A percentile compares a stretch with the other conserved stretches of the same genome.
Conservation (phyloP, 2,888 invertebrate species). For the Stomorhina lunata region DNA sequence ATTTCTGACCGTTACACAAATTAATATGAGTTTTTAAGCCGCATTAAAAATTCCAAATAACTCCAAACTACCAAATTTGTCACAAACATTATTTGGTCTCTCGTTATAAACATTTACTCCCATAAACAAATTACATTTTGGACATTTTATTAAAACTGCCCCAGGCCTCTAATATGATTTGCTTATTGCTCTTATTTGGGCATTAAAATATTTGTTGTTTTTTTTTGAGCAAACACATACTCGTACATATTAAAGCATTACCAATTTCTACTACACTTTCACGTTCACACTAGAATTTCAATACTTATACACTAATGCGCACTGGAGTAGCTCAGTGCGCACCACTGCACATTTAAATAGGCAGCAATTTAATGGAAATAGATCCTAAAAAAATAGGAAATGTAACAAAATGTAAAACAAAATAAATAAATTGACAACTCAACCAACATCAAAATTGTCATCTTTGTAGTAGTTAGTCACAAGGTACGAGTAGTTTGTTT, state of each 20-base stretch:
- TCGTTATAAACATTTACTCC: no score
- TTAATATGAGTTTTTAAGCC: no score
- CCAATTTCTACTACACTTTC: not conserved
- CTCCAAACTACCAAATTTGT: no score
- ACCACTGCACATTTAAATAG: constrained; percentile 45
- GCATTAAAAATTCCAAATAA: no score
- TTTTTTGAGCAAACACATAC: not conserved
- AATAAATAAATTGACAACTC: constrained; percentile 15
- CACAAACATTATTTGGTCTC: no score
- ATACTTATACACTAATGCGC: constrained; percentile 26
- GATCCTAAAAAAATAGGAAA: constrained; percentile 13
- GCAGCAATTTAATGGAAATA: constrained; percentile 7
- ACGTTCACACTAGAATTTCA: not conserved
- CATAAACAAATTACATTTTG: not conserved
- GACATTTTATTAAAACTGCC: constrained; percentile 42
- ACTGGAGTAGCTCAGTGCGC: constrained; percentile 49
- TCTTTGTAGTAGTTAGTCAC: not conserved
- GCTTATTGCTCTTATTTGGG: not conserved
- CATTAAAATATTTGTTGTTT: constrained; percentile 19
- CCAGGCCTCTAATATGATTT: constrained; percentile 21
- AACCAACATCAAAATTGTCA: not conserved
- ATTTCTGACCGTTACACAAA: no score
- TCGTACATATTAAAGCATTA: not conserved
- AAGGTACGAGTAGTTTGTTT: not conserved
- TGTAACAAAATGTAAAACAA: not conserved